These are phyloP conservation scores for Hydrozoanthus tunicans DNA, from an alignment of 64 coral and sea anemone genomes.

Conservation along the genomic window DNA sequence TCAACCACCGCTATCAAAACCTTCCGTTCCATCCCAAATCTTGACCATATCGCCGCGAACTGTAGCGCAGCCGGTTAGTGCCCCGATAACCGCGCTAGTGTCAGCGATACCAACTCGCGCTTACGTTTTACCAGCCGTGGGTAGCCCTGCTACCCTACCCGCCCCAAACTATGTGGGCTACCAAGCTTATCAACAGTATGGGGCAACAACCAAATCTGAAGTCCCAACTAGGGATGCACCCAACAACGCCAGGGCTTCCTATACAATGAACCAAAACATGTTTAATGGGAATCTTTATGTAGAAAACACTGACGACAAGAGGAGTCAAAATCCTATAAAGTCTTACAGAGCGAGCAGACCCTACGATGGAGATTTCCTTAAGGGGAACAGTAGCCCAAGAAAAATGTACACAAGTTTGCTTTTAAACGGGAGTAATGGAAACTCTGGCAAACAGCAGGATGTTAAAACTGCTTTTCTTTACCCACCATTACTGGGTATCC, in stretches of 20 bases:
- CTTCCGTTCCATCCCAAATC: background rate
- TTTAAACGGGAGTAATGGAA: background rate
- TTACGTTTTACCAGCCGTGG: slow-evolving; percentile 1
- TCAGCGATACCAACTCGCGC: background rate
- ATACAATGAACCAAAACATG: background rate
- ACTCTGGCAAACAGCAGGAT: background rate
- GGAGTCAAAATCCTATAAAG: background rate
- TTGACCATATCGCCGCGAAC: background rate
- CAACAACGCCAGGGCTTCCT: background rate
- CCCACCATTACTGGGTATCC: background rate
- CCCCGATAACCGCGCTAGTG: background rate
- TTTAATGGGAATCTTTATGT: background rate
- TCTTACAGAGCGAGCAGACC: background rate
- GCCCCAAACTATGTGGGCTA: background rate
- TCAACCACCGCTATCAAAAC: background rate
- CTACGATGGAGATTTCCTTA: background rate
- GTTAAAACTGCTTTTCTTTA: background rate
- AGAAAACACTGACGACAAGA: background rate
- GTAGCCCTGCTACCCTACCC: background rate
- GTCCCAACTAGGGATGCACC: background rate
- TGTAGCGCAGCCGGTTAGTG: background rate
- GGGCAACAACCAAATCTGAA: slow-evolving; percentile 3
- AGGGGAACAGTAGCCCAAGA: background rate
- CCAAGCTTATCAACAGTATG: background rate
- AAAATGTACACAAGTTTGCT: background rate